phyloP scores from a whole-genome alignment of 1,140 invertebrate species.

The Bombus confusus region DNA sequence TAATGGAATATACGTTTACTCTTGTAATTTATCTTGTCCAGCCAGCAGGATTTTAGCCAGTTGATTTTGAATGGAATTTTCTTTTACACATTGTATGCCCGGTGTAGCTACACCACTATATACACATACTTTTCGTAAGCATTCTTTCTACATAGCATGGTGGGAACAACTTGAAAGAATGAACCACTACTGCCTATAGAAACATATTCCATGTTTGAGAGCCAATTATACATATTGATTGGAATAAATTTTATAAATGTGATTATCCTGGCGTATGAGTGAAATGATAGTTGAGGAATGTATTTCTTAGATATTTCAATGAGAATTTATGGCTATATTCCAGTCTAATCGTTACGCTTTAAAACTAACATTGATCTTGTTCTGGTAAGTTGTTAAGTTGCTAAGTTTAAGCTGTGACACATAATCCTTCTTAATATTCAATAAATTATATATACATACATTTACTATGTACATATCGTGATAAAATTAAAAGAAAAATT shows the following conservation, averaged over 20 bases:
- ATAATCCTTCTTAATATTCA: not conserved
- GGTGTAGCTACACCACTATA: slow-evolving; percentile 31
- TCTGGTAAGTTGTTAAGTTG: not conserved
- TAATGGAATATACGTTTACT: not conserved
- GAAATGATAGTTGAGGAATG: not conserved
- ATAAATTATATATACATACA: not conserved
- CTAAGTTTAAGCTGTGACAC: not conserved
- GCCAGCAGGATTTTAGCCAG: not conserved
- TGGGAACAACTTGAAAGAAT: slow-evolving; percentile 37
- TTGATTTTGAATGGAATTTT: not conserved
- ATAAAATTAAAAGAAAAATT: not conserved
- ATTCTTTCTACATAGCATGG: slow-evolving; percentile 24
- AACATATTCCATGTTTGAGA: not conserved
- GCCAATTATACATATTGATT: not conserved
- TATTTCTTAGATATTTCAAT: not conserved
- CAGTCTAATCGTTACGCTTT: not conserved
- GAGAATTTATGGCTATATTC: not conserved
- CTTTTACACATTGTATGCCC: not conserved
- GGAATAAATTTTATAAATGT: not conserved
- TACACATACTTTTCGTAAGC: slow-evolving; percentile 44
- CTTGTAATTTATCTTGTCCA: not conserved
- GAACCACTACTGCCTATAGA: slow-evolving; percentile 18
- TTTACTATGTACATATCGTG: not conserved
- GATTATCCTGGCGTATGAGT: not conserved
- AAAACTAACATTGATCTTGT: not conserved